A percentile compares a stretch with the other conserved stretches of the same genome.
phyloP scores from a whole-genome alignment of 2,113 vertebrate species.

The Pyxicephalus adspersus region DNA sequence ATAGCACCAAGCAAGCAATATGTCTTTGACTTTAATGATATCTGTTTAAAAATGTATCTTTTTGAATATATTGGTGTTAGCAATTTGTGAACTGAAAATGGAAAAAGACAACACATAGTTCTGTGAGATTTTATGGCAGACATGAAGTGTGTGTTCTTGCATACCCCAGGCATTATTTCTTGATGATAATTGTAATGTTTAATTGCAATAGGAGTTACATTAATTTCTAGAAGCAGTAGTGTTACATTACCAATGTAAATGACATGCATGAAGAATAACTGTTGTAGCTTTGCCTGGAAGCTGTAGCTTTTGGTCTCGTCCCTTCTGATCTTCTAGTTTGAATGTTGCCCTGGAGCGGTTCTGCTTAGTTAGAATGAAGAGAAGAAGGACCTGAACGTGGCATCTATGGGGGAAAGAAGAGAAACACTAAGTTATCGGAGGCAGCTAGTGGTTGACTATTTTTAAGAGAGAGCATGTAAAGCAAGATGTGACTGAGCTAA shows the following conservation, averaged over 20 bases:
- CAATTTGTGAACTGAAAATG: neutral
- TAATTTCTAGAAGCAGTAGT: slow-evolving; percentile 20
- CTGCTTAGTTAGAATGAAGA: slow-evolving; percentile 5
- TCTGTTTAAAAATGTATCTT: slow-evolving; percentile 1
- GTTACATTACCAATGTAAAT: slow-evolving; percentile 35
- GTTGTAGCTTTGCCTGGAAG: neutral
- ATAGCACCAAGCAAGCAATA: neutral
- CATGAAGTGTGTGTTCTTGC: neutral
- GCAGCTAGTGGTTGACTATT: slow-evolving; percentile 16
- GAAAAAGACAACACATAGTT: slow-evolving; percentile 13
- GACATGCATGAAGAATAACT: slow-evolving; percentile 28
- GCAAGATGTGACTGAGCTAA: slow-evolving; percentile 26
- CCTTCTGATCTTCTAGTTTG: slow-evolving; percentile 28
- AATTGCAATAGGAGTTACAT: slow-evolving; percentile 33
- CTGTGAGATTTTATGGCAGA: slow-evolving; percentile 1
- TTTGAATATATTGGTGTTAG: neutral
- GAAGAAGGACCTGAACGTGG: neutral
- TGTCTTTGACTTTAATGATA: slow-evolving; percentile 17
- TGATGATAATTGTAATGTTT: slow-evolving; percentile 48
- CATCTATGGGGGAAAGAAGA: slow-evolving; percentile 1
- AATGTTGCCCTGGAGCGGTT: slow-evolving; percentile 9
- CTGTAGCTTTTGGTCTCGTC: neutral
- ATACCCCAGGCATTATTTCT: slow-evolving; percentile 8
- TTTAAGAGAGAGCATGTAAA: slow-evolving; percentile 7
- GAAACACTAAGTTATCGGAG: neutral